These are phyloP conservation scores for Bagarius yarrelli DNA, from an alignment of 2,113 vertebrate species.

Conservation along the genomic window DNA sequence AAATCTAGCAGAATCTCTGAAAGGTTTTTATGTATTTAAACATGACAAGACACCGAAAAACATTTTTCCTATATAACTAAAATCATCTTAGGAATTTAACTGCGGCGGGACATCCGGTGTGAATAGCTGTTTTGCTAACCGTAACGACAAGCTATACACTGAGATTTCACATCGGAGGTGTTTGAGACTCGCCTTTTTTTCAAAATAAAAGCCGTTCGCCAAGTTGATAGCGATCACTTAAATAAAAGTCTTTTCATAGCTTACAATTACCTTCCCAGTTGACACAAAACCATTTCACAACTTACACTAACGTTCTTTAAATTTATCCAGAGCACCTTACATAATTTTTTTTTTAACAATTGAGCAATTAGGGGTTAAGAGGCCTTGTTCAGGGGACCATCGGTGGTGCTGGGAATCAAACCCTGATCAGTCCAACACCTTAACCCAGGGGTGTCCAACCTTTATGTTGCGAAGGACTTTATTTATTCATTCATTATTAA, in stretches of 20 bases:
- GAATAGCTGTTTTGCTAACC: slow-evolving; percentile 21
- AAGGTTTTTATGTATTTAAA: slow-evolving; percentile 1
- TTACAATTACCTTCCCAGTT: neutral
- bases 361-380: no score
- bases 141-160: neutral
- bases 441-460: no score
- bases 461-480: no score
- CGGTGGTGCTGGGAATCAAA: no score
- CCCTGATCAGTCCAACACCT: no score
- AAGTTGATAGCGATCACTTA: neutral
- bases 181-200: neutral
- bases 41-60: slow-evolving; percentile 7
- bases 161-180: neutral
- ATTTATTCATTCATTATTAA: no score
- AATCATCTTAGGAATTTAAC: slow-evolving; percentile 28
- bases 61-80: neutral
- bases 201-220: slow-evolving; percentile 27
- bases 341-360: no score
- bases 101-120: no score
- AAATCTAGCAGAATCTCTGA: slow-evolving; percentile 6
- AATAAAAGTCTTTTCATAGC: neutral
- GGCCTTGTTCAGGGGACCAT: no score
- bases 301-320: no score
- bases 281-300: no score
- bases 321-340: no score